Evolutionary conservation across 2,888 invertebrate species (phyloP), one percentile per base, ranked within the genome.

Genomic region (Sesia bembeciformis): DNA sequence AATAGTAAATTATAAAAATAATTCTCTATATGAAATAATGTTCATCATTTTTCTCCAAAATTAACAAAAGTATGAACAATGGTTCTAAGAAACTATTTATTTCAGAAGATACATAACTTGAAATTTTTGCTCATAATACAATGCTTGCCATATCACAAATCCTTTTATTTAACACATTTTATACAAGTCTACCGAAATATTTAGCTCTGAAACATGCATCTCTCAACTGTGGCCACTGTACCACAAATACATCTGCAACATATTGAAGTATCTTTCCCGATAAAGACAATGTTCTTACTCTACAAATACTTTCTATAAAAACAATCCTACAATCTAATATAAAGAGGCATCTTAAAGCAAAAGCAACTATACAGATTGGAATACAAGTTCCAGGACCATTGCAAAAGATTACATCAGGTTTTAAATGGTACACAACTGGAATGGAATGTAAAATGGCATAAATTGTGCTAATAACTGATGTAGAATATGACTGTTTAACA

Each of bases 351-450:
- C 94, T 94, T 62, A 94, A 86, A 0, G 97, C 52, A 73, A 95
- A 95, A 8, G 94, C 94, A 54, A 94, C 91, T 54, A 94, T 65
- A 85, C 97, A 97, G 55, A 98, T 89, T 3, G 99, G 99, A 57
- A 99, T 91, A 80, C 99, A 98, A 4, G 98, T 98, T 4, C 98
- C 98, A 50, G 99, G 99, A 0, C 99, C 99, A 88, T 99, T 98
- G 81, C 96, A 97, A 52, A 97, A 84, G 65, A 97, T 91, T 64
- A 98, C 75, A 77, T 97, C 93, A 1, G 98, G 98, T 60, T 91
- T 91, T 65, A 93, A 91, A 52, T 82, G 90, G 64, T 92, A 90
- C 41, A 97, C 81, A 8, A 96, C 64, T 56, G 94, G 94, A 67
- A 96, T 76, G 54, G 94, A 92, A 64, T 90, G 89, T 0, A 94